A percentile compares a stretch with the other conserved stretches of the same genome.
phyloP scores from a whole-genome alignment of 2,797 vertebrate genomes.

The Enteromius viviparus region DNA sequence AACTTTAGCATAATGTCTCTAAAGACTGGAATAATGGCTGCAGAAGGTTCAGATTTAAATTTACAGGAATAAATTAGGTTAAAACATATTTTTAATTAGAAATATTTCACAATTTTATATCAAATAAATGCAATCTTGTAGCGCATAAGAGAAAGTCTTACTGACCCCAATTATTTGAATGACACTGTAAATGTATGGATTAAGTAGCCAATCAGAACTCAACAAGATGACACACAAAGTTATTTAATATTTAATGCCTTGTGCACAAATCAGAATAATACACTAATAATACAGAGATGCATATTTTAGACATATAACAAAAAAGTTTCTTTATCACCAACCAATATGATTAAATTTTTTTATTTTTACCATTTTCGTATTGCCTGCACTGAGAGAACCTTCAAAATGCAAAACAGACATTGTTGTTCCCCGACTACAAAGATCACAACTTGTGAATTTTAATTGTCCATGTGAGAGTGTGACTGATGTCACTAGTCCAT shows the following conservation, averaged over 20 bases:
- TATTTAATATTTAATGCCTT: background rate
- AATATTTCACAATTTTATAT: background rate
- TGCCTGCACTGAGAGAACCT: background rate
- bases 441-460: background rate
- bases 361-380: background rate
- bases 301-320: background rate
- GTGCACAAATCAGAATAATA: background rate
- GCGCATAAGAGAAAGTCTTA: background rate
- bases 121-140: background rate
- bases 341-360: background rate
- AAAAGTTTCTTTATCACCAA: background rate
- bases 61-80: background rate
- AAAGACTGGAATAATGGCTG: background rate
- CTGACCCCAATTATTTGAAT: background rate
- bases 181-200: background rate
- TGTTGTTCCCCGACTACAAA: background rate
- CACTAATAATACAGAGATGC: background rate
- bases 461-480: background rate
- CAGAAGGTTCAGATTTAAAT: background rate
- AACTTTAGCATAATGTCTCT: background rate
- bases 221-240: background rate
- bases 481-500: conserved; percentile 23
- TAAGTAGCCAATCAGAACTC: background rate
- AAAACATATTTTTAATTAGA: too few species aligned
- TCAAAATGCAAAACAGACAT: background rate